Percentiles rank a stretch among this genome's conserved stretches.
phyloP scores from a whole-genome alignment of 2,113 vertebrate species.

The Cochlearius cochlearius region DNA sequence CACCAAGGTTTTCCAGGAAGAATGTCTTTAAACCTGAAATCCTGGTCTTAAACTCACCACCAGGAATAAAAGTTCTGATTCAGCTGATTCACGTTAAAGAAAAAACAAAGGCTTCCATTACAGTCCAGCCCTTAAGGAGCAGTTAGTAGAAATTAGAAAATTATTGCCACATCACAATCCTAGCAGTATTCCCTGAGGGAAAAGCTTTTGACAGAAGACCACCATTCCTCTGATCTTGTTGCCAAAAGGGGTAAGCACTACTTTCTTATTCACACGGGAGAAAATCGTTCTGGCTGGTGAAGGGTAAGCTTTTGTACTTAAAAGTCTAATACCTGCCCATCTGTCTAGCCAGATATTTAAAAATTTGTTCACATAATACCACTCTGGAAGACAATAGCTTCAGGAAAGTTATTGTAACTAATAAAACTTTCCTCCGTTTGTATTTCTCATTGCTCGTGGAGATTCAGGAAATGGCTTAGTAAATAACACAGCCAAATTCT shows the following conservation, averaged over 20 bases:
- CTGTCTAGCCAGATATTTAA: neutral
- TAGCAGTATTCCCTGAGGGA: neutral
- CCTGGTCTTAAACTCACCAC: neutral
- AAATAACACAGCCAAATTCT: neutral
- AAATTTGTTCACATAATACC: neutral
- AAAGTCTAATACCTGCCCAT: neutral
- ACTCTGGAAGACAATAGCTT: neutral
- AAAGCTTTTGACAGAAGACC: slow-evolving; percentile 20
- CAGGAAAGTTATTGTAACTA: neutral
- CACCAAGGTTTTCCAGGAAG: neutral
- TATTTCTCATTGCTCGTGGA: neutral
- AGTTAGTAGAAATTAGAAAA: slow-evolving; percentile 62
- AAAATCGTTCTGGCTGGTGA: neutral
- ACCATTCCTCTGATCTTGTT: slow-evolving; percentile 36
- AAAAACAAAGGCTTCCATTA: slow-evolving; percentile 31
- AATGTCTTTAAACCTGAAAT: slow-evolving; percentile 34
- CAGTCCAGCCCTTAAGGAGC: slow-evolving; percentile 31
- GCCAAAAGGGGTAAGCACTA: neutral
- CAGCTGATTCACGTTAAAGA: slow-evolving; percentile 2
- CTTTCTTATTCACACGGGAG: neutral
- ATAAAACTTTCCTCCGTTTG: neutral
- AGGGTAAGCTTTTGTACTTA: neutral
- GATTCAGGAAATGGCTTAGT: neutral
- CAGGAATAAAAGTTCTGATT: slow-evolving; percentile 15
- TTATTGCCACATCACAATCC: slow-evolving; percentile 42